These are phyloP conservation scores for Allygus modestus DNA, from an alignment of 2,888 invertebrate genomes.

Conservation along the genomic window DNA sequence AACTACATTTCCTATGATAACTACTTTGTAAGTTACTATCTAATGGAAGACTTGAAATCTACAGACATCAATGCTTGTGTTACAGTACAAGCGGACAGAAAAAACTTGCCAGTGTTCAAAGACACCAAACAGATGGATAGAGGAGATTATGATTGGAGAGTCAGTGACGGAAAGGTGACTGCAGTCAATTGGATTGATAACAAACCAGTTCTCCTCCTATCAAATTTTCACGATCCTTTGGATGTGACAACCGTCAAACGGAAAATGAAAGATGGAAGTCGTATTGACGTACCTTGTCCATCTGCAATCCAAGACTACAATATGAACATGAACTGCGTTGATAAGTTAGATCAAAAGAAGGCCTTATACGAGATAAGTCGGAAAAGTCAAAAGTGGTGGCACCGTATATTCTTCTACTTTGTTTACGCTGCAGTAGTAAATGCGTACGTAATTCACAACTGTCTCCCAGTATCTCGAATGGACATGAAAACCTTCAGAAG, in stretches of 20 bases:
- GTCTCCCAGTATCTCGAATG: not conserved
- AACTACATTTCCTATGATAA: too few species aligned
- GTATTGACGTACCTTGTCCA: conserved; percentile 67
- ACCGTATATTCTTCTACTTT: conserved; percentile 69
- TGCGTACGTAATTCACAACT: conserved; percentile 38
- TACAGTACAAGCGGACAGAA: not conserved
- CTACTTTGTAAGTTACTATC: too few species aligned
- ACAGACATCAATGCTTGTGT: not conserved
- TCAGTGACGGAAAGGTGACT: not conserved
- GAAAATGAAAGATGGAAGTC: conserved; percentile 17
- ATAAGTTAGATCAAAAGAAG: conserved; percentile 70
- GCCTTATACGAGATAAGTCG: conserved; percentile 69
- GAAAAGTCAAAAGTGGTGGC: conserved; percentile 71
- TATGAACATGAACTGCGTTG: conserved; percentile 70
- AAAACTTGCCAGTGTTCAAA: not conserved
- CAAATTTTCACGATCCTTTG: conserved; percentile 2
- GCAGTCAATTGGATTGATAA: conserved; percentile 6
- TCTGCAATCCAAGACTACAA: conserved; percentile 69
- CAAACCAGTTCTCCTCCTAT: not conserved
- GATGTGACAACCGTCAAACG: not conserved
- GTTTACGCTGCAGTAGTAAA: conserved; percentile 70
- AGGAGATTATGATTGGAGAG: not conserved
- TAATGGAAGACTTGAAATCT: not conserved
- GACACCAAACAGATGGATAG: not conserved
- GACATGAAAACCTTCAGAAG: not conserved